Percentiles rank a stretch among this genome's conserved stretches.
Conservation (phyloP, 64 coral and sea anemone genomes). For the Acropora yongei region DNA sequence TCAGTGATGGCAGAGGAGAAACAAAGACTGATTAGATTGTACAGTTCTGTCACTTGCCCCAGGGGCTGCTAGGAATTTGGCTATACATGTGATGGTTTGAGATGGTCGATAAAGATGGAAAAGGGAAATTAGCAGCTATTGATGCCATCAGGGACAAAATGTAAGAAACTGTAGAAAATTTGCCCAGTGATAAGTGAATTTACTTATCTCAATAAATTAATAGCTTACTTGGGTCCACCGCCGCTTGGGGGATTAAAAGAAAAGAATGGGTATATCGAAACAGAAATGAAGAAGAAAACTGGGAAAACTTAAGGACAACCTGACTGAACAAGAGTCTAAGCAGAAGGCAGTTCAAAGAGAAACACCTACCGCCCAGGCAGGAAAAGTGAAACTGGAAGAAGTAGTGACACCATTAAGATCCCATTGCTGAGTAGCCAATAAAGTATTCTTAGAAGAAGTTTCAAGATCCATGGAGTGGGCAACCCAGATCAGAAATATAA, state of each 20-base stretch:
- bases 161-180: neutral
- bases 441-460: conserved; percentile 11
- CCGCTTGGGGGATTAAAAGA: neutral
- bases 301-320: too few species aligned
- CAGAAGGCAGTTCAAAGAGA: too few species aligned
- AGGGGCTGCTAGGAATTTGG: neutral
- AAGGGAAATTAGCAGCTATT: neutral
- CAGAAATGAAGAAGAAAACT: too few species aligned
- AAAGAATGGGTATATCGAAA: neutral
- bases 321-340: too few species aligned
- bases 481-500: too few species aligned
- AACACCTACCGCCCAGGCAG: neutral
- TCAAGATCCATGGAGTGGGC: too few species aligned
- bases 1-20: too few species aligned
- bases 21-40: too few species aligned
- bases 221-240: neutral
- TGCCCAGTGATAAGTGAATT: neutral
- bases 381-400: neutral
- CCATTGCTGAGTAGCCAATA: too few species aligned
- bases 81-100: neutral
- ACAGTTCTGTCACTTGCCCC: too few species aligned
- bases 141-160: neutral
- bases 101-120: neutral
- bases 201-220: neutral
- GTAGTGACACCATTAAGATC: too few species aligned